phyloP scores from a whole-genome alignment of 2,113 vertebrate species.

The Cyprinus carpio region DNA sequence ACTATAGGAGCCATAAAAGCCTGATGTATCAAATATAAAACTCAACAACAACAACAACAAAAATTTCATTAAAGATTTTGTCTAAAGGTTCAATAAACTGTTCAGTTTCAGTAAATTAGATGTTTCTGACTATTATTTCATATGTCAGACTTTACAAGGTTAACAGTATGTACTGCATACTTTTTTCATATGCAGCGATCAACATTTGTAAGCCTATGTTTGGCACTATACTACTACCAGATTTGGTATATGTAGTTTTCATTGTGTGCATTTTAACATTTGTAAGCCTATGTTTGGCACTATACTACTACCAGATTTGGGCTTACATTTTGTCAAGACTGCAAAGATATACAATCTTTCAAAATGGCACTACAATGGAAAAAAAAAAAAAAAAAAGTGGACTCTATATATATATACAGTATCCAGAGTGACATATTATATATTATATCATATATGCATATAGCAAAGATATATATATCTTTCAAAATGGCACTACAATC shows the following conservation, averaged over 20 bases:
- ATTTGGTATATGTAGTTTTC: not conserved
- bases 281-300: no score
- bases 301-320: no score
- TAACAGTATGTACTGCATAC: no score
- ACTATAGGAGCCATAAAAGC: not conserved
- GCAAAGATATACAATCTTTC: no score
- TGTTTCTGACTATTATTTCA: not conserved
- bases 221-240: not conserved
- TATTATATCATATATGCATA: no score
- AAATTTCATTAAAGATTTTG: no score
- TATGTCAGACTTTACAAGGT: not conserved
- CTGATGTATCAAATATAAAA: not conserved
- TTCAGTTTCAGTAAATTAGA: not conserved
- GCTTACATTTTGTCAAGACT: no score
- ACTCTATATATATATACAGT: no score
- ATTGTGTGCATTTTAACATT: not conserved
- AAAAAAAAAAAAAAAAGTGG: no score
- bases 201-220: not conserved
- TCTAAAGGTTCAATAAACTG: no score
- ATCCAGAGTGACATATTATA: not conserved
- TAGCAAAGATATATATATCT: not conserved
- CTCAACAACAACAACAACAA: not conserved
- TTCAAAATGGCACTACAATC: not conserved
- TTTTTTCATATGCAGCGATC: not conserved
- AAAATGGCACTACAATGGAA: no score